phyloP scores from a whole-genome alignment of 1,140 invertebrate genomes.

The Euschistus heros region DNA sequence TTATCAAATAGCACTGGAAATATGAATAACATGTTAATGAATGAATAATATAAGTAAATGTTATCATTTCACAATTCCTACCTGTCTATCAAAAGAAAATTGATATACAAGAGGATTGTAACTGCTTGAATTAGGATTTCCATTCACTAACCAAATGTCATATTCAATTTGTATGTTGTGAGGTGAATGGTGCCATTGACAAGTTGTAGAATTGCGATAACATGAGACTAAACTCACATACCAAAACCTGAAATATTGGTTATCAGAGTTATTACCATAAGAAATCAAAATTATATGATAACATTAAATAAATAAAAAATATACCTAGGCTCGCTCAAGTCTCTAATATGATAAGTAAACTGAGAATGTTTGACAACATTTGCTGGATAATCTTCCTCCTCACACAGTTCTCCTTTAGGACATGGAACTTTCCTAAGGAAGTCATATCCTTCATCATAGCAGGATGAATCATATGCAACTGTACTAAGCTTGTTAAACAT shows the following conservation, averaged over 20 bases:
- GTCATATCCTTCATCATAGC: conserved; percentile 72
- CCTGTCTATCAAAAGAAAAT: conserved; percentile 89
- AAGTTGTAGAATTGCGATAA: conserved; percentile 63
- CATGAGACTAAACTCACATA: conserved; percentile 90
- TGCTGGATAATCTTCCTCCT: conserved; percentile 72
- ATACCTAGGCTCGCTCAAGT: conserved; percentile 79
- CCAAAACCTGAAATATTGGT: conserved; percentile 64
- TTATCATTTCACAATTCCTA: conserved; percentile 26
- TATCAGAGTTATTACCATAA: too few species aligned
- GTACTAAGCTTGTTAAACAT: conserved; percentile 79
- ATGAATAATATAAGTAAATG: background rate
- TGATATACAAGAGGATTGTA: conserved; percentile 85
- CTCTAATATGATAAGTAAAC: conserved; percentile 86
- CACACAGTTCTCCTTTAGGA: conserved; percentile 59
- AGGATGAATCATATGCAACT: conserved; percentile 73
- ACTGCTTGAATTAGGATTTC: conserved; percentile 73
- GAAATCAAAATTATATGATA: too few species aligned
- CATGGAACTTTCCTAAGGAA: conserved; percentile 84
- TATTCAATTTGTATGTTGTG: conserved; percentile 56
- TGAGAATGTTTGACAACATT: conserved; percentile 80
- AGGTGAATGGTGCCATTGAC: conserved; percentile 69
- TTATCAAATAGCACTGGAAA: background rate
- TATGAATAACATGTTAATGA: background rate
- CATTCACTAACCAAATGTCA: conserved; percentile 93
- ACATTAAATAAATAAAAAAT: conserved; percentile 14